phyloP scores from a whole-genome alignment of 2,113 vertebrate genomes.

The human region GRCh38 chr13:59092001-59092500 shows the following conservation, averaged over 20 bases:
- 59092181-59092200: background rate
- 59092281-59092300: background rate
- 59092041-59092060: background rate
- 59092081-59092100: constrained; percentile 6
- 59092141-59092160: background rate
- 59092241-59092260: background rate
- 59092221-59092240: background rate
- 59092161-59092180: background rate
- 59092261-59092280: background rate
- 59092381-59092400: background rate
- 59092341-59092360: background rate
- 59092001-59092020: constrained; percentile 14
- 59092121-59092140: background rate
- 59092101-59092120: background rate
- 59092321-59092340: background rate
- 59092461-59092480: background rate
- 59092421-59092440: constrained; percentile 32
- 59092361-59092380: background rate
- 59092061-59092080: background rate
- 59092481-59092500: background rate
- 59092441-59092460: background rate
- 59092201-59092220: background rate
- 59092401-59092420: background rate
- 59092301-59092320: background rate
- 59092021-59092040: background rate